Evolutionary conservation across 2,888 invertebrate genomes (phyloP).

Genomic region (Troglohyphantes excavatus): DNA sequence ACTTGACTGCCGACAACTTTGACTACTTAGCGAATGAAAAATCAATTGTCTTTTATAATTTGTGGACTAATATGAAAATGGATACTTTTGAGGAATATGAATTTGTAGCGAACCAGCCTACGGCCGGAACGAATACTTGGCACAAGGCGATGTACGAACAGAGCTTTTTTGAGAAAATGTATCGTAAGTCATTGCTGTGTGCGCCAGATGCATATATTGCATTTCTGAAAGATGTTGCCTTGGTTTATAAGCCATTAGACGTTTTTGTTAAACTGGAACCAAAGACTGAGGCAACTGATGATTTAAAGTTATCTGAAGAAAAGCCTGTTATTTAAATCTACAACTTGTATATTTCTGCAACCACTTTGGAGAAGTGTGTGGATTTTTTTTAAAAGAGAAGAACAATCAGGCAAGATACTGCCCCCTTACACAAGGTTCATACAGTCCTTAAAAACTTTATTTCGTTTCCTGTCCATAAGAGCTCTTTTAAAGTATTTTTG

Average conservation of each 20-base stretch:
- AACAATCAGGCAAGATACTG: too few species aligned
- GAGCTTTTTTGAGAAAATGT: constrained; percentile 5
- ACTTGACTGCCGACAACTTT: neutral
- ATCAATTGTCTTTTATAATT: neutral
- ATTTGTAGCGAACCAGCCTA: neutral
- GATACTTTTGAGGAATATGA: neutral
- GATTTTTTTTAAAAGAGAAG: too few species aligned
- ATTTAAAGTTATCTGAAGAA: too few species aligned
- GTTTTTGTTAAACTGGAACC: neutral
- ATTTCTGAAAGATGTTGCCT: constrained; percentile 25
- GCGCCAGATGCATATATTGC: constrained; percentile 3
- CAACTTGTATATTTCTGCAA: neutral
- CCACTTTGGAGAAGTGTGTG: too few species aligned
- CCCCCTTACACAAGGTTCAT: too few species aligned
- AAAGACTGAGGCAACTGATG: too few species aligned
- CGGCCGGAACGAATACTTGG: neutral
- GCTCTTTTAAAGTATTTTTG: too few species aligned
- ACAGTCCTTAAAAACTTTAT: too few species aligned
- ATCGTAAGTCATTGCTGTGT: neutral
- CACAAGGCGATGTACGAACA: neutral
- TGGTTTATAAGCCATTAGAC: constrained; percentile 2
- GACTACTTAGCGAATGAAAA: neutral
- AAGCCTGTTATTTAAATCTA: too few species aligned
- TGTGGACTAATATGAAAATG: neutral
- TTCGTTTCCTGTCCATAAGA: too few species aligned